Conservation (phyloP, 2,888 invertebrate species). For the Ferdinandea cuprea region DNA sequence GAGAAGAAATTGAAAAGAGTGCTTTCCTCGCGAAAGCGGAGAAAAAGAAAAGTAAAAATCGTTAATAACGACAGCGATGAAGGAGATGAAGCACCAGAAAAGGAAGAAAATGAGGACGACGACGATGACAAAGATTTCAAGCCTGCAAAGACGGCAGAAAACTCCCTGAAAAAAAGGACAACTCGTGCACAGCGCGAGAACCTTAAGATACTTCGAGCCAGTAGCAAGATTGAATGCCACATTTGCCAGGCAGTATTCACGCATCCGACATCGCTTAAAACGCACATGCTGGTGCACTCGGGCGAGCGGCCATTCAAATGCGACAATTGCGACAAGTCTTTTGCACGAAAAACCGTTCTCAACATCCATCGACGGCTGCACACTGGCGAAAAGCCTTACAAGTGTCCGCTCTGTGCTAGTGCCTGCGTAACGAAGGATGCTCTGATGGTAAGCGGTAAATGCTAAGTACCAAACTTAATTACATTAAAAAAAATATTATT, state of each 20-base stretch:
- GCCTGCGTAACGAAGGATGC: constrained; percentile 69
- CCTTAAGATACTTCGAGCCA: constrained; percentile 46
- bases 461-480: not conserved
- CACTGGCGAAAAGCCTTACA: constrained; percentile 69
- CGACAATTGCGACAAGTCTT: constrained; percentile 73
- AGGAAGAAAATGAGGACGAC: constrained; percentile 7
- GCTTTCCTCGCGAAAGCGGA: constrained; percentile 19
- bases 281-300: constrained; percentile 73
- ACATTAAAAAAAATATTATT: not conserved
- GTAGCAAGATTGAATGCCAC: constrained; percentile 67
- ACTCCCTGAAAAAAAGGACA: not conserved
- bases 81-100: constrained; percentile 36
- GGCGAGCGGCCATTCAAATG: constrained; percentile 73
- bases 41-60: constrained; percentile 39
- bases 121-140: constrained; percentile 19
- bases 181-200: constrained; percentile 64
- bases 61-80: constrained; percentile 9
- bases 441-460: constrained; percentile 54
- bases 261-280: constrained; percentile 68
- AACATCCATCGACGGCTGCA: constrained; percentile 72
- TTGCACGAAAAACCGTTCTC: constrained; percentile 69
- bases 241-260: constrained; percentile 69
- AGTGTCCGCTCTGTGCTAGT: constrained; percentile 71
- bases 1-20: constrained; percentile 35
- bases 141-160: not conserved